Base-by-base conservation (phyloP, 2,113 vertebrate genomes). In the Otis tarda region DNA sequence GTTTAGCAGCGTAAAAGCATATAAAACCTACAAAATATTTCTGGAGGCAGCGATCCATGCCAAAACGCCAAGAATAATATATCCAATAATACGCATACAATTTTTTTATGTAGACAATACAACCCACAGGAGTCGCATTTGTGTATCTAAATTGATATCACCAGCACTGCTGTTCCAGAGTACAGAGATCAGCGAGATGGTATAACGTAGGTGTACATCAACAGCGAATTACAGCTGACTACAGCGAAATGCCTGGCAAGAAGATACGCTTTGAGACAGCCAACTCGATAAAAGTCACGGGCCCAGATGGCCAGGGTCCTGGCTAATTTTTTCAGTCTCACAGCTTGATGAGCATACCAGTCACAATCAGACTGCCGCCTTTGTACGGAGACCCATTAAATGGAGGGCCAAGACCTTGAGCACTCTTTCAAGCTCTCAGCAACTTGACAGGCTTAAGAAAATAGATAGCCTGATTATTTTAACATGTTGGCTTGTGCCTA, bases 1-100 rank as follows among this genome's bases (percentile, higher is more conserved):
- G 88, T 80, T 89, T 89, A 93, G 86, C 53, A 91, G 81, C 33
- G 53, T 79, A 94, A 94, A 96, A 95, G 57, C 76, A 82, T 60
- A 84, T 96, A 92, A 95, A 96, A 78, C 76, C 64, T 84, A 93
- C 35, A 83, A 81, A 96, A 91, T 53, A 39, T 95, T 96, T 93
- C 95, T 95, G 70, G 80, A 96, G 91, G 91, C 92, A 92, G 82
- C 3, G 80, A 93, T 92, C 86, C 91, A 74, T 74, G 70, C 71
- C 57, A 67, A 89, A 94, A 94, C 1, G 27, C 81, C 94, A 95
- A 91, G 88, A 96, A 92, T 75, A 96, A 81, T 73, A 94, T 60
- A 52, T 89, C 56, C 25, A 83, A 65, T 92, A 91, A 91, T 33
- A 85, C 6, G 50, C 12, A 78, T 9, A 88, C 37, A 15, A 16